Evolutionary conservation across 92 coral and sea anemone genomes (phyloP).

Genomic region (Actinernus sp.): DNA sequence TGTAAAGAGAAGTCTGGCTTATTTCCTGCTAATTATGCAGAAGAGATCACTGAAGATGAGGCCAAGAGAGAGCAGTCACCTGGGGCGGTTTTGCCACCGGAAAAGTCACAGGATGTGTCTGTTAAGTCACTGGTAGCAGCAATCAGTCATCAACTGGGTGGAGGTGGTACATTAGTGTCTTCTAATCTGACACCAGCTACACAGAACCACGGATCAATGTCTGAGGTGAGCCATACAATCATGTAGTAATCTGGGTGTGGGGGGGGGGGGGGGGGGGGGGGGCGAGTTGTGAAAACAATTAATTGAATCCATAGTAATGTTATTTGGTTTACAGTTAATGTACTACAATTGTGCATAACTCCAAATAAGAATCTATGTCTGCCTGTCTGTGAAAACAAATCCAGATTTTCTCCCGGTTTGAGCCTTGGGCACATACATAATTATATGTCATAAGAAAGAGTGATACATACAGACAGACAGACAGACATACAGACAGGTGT

Average conservation of each 20-base stretch:
- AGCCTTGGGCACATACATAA: too few species aligned
- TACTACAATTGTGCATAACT: too few species aligned
- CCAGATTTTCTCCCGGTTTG: too few species aligned
- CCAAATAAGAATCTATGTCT: too few species aligned
- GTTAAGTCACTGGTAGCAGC: constrained; percentile 83
- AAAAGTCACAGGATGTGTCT: constrained; percentile 29
- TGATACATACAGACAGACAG: too few species aligned
- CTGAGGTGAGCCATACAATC: neutral
- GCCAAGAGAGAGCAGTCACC: constrained; percentile 45
- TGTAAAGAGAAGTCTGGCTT: constrained; percentile 78
- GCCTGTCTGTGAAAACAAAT: too few species aligned
- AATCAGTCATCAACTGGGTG: constrained; percentile 64
- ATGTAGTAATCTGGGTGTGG: neutral
- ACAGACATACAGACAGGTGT: too few species aligned
- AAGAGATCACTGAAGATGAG: constrained; percentile 77
- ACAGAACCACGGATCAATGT: neutral
- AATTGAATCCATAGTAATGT: too few species aligned
- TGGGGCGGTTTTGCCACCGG: constrained; percentile 28
- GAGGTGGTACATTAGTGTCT: constrained; percentile 12
- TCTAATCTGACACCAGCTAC: neutral
- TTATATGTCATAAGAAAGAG: too few species aligned
- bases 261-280: neutral
- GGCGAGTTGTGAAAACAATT: neutral
- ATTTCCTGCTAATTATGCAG: constrained; percentile 96
- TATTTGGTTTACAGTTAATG: too few species aligned